phyloP scores from a whole-genome alignment of 1,140 invertebrate genomes.

The Eriosoma lanigerum region DNA sequence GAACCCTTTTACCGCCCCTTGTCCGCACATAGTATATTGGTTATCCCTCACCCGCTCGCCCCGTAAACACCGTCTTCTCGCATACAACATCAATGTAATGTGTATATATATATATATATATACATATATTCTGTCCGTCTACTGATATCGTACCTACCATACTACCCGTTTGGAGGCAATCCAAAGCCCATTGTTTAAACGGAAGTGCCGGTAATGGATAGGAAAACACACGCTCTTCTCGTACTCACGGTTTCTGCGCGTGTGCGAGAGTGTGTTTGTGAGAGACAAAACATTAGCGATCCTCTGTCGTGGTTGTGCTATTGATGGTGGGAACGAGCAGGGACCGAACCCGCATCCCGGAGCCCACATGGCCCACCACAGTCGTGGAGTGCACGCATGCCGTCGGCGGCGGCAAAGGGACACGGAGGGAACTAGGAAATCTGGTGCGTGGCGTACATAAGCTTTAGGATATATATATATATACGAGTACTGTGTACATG shows the following conservation, averaged over 20 bases:
- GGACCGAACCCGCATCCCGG: slow-evolving; percentile 22
- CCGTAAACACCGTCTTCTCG: no score
- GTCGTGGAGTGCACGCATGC: not conserved
- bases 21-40: no score
- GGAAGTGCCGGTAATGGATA: slow-evolving; percentile 48
- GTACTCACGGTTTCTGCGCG: not conserved
- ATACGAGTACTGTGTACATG: no score
- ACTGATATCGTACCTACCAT: no score
- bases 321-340: not conserved
- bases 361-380: slow-evolving; percentile 23
- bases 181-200: slow-evolving; percentile 45
- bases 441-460: not conserved
- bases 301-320: no score
- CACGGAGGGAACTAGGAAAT: not conserved
- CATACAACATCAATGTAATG: no score
- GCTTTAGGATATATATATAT: no score
- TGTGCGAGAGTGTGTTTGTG: not conserved
- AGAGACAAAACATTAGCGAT: slow-evolving; percentile 29
- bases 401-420: not conserved
- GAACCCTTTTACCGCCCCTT: not conserved
- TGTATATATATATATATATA: no score
- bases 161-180: slow-evolving; percentile 27
- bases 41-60: not conserved
- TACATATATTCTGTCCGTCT: no score
- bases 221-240: slow-evolving; percentile 42